Conservation (phyloP, 1,140 invertebrate genomes). For the Andrena cerasifolii region DNA sequence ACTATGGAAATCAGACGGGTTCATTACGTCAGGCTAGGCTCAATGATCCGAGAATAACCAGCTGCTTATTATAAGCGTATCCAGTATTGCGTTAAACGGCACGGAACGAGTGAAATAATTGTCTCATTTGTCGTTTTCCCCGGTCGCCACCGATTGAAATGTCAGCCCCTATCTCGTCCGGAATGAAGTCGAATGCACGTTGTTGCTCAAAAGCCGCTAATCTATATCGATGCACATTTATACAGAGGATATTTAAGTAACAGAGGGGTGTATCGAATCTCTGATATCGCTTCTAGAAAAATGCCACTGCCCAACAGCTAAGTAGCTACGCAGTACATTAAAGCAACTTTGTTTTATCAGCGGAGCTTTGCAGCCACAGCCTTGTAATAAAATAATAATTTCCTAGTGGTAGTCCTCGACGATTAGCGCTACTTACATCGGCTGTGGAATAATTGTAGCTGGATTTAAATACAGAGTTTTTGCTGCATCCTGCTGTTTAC, state of each 20-base stretch:
- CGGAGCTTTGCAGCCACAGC: too few species aligned
- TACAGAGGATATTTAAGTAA: neutral
- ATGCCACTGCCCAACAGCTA: too few species aligned
- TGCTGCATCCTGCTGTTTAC: too few species aligned
- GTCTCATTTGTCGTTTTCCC: conserved; percentile 4
- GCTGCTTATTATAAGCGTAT: conserved; percentile 16
- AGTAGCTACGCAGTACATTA: too few species aligned
- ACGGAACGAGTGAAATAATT: conserved; percentile 12
- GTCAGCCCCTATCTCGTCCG: neutral
- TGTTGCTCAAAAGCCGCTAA: neutral
- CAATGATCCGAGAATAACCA: conserved; percentile 36
- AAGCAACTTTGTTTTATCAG: too few species aligned
- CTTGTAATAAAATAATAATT: too few species aligned
- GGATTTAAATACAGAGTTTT: too few species aligned
- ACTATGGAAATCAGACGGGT: conserved; percentile 37
- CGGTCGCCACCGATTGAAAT: conserved; percentile 4
- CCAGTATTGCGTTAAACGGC: conserved; percentile 19
- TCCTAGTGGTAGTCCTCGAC: too few species aligned
- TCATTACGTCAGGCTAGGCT: conserved; percentile 27
- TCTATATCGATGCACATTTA: neutral
- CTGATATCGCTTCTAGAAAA: too few species aligned
- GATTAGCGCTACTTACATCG: too few species aligned
- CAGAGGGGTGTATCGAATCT: too few species aligned
- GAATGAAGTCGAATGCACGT: neutral
- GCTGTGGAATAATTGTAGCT: too few species aligned